A percentile compares a stretch with the other conserved stretches of the same genome.
These are phyloP conservation scores for Asteroscopus sphinx DNA, from an alignment of 2,888 invertebrate genomes.

Conservation along the genomic window DNA sequence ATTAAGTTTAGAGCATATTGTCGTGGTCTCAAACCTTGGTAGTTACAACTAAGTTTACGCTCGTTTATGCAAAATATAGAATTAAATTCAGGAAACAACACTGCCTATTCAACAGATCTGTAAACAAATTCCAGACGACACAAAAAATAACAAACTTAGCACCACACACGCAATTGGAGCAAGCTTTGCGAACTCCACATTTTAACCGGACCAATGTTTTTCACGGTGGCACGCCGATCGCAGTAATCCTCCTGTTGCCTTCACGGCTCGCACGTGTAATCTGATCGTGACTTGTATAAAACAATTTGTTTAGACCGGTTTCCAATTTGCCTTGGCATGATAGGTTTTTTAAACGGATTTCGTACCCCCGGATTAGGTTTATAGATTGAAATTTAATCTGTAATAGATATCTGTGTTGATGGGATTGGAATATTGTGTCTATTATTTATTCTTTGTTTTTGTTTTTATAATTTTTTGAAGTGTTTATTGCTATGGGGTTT, in stretches of 20 bases:
- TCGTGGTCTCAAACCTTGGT: too few relatives aligned
- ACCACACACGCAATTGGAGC: constrained; percentile 34
- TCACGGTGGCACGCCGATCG: constrained; percentile 54
- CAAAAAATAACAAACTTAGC: constrained; percentile 20
- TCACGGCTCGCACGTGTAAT: constrained; percentile 62
- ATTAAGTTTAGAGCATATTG: too few relatives aligned
- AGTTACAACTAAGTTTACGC: too few relatives aligned
- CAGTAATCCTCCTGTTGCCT: constrained; percentile 62
- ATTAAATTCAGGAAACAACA: background rate
- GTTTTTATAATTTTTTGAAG: constrained; percentile 3
- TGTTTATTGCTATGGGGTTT: too few relatives aligned
- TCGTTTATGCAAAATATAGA: too few relatives aligned
- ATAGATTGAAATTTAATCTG: constrained; percentile 63
- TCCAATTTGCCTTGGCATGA: constrained; percentile 71
- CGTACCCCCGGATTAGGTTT: constrained; percentile 59
- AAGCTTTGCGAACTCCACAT: constrained; percentile 39
- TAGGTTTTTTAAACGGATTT: constrained; percentile 68
- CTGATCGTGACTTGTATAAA: constrained; percentile 73
- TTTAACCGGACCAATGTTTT: constrained; percentile 54
- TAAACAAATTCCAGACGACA: constrained; percentile 14
- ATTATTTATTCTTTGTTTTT: constrained; percentile 21
- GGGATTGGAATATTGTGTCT: constrained; percentile 13
- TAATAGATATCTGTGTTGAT: constrained; percentile 50
- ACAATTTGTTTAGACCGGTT: constrained; percentile 73
- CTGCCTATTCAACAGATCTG: background rate